Percentiles rank a stretch among this genome's conserved stretches.
phyloP scores from a whole-genome alignment of 2,888 invertebrate genomes.

The Sthenelais limicola region DNA sequence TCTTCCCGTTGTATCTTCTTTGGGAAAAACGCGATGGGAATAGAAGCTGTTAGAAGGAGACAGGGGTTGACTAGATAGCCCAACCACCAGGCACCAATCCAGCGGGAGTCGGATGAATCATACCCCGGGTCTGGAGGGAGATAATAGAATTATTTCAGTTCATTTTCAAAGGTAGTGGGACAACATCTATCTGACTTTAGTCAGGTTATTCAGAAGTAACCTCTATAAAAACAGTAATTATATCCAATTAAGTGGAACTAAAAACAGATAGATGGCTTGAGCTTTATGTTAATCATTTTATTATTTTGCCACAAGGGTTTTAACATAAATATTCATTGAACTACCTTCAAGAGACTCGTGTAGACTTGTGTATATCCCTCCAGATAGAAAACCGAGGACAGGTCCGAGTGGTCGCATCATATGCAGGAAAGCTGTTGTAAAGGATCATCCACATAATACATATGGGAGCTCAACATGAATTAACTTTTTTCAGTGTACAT shows the following conservation, averaged over 20 bases:
- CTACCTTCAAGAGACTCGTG: slow-evolving; percentile 26
- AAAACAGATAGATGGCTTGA: too few species aligned
- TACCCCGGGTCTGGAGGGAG: slow-evolving; percentile 22
- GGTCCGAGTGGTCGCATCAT: slow-evolving; percentile 38
- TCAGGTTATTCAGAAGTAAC: too few species aligned
- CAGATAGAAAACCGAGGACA: slow-evolving; percentile 24
- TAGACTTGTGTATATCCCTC: slow-evolving; percentile 15
- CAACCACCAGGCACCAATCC: slow-evolving; percentile 41
- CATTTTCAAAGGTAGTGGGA: too few species aligned
- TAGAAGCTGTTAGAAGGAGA: slow-evolving; percentile 6
- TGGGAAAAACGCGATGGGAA: slow-evolving; percentile 9
- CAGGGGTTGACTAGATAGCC: slow-evolving; percentile 33
- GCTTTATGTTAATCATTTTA: too few species aligned
- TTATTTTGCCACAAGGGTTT: too few species aligned
- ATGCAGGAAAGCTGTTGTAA: slow-evolving; percentile 27
- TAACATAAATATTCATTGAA: too few species aligned
- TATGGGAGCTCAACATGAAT: too few species aligned
- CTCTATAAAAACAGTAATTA: too few species aligned
- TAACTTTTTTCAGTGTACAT: too few species aligned
- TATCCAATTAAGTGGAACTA: too few species aligned
- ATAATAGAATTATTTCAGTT: too few species aligned
- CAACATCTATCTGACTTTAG: too few species aligned
- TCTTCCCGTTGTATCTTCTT: background rate
- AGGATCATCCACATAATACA: background rate
- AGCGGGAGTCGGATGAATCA: slow-evolving; percentile 16